Evolutionary conservation across 35 echinoderm and acorn worm species (phyloP), one percentile per base, ranked within the genome.

Genomic region (Chiridota heheva): DNA sequence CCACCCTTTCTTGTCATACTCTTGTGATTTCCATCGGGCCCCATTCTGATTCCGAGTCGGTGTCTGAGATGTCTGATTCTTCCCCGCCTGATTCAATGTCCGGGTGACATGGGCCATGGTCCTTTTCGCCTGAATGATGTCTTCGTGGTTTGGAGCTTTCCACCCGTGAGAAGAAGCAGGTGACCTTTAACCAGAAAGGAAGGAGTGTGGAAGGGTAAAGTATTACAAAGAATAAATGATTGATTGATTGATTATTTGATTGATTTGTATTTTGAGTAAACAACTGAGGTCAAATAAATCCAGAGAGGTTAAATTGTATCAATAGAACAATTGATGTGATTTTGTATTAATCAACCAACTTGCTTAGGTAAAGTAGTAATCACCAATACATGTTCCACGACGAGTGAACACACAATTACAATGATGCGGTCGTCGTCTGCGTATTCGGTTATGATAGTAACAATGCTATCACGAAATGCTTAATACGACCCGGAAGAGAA

Each of bases 21-120:
- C 60, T 43, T 3, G 92, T 96, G 36, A 78, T 77, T 45, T 96
- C 92, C 15, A 22, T 70, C 3, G 68, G 56, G 58, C 69, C 62
- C 92, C 92, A 96, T 47, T 96, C 92, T 15, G 92, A 96, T 82
- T 96, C 92, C 3, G 92, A 96, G 66, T 96, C 92, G 0, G 92
- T 90, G 40, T 96, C 92, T 17, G 92, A 96, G 42, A 96, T 80
- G 68, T 96, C 82, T 27, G 85, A 86, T 7, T 62, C 69, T 37
- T 90, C 87, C 7, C 84, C 89, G 24, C 18, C 84, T 72, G 60
- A 91, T 68, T 35, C 67, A 73, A 5, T 81, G 69, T 37, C 72
- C 73, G 7, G 80, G 71, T n/a, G 85, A 87, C 46, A n/a, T n/a
- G n/a, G n/a, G n/a, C 73, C 78, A 2, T 70, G 75, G 40, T 70